Conservation (phyloP, 1,140 invertebrate species). For the Tenebrio molitor region DNA sequence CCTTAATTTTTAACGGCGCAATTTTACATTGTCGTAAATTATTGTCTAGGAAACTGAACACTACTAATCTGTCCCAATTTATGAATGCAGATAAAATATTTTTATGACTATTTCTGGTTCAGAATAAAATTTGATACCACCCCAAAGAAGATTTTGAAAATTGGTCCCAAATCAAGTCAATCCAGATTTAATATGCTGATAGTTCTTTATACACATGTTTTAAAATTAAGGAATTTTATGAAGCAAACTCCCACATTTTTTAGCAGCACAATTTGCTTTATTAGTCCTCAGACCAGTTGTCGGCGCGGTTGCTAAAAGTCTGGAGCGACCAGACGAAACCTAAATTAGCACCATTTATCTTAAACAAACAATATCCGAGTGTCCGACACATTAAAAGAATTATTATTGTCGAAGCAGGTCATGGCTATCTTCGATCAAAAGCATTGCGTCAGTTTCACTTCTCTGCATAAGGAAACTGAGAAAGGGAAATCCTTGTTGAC, state of each 20-base stretch:
- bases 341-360: conserved; percentile 36
- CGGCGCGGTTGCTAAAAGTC: background rate
- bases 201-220: too few relatives aligned
- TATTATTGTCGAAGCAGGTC: conserved; percentile 53
- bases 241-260: too few relatives aligned
- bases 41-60: background rate
- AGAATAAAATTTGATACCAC: background rate
- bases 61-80: conserved; percentile 5
- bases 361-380: conserved; percentile 29
- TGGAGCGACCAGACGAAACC: background rate
- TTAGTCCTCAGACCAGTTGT: too few relatives aligned
- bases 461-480: conserved; percentile 60
- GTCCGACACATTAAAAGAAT: conserved; percentile 29
- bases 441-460: conserved; percentile 60
- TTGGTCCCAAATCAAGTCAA: too few relatives aligned
- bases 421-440: conserved; percentile 52
- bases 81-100: background rate
- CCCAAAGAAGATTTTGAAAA: background rate
- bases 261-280: too few relatives aligned
- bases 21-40: conserved; percentile 27
- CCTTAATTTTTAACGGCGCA: conserved; percentile 9
- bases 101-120: too few relatives aligned
- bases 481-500: conserved; percentile 58
- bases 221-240: too few relatives aligned
- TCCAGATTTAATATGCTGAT: too few relatives aligned